Evolutionary conservation across 35 echinoderm and acorn worm genomes (phyloP), one percentile per base, ranked within the genome.

Genomic region (Lytechinus pictus): DNA sequence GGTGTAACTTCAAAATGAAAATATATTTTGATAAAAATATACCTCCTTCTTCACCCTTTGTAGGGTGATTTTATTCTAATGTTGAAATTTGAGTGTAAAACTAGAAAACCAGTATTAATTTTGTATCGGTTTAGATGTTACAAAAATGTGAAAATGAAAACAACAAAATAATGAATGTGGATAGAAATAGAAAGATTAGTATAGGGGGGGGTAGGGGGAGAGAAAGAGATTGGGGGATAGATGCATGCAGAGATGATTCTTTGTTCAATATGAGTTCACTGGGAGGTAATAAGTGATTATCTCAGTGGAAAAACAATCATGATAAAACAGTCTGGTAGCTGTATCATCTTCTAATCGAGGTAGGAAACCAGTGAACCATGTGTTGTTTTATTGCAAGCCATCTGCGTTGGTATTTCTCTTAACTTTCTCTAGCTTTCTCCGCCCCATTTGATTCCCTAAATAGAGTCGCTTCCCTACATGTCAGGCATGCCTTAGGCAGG

Each of bases 321-420:
- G 66, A 79, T 79, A 79, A 79, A 79, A 79, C 66, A 79, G 66
- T n/a, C 66, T 79, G 66, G 66, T 79, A n/a, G 66, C 16, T 24
- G 66, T 24, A 79, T 79, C 66, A 79, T 79, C 66, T 79, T 79
- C n/a, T 79, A 24, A 79, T 79, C 16, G 66, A 24, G 66, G 19
- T 79, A 4, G 33, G 66, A 79, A 79, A 79, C 66, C 66, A 16
- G 16, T 79, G 66, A 24, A 79, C 66, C 66, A 79, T 79, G 66
- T 79, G 66, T 79, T 79, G 66, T 79, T 79, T 79, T 79, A 79
- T 79, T 79, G 6, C 66, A 79, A 79, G 66, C 66, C 66, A 79
- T 79, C 66, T 79, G 66, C 16, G 66, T 79, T 79, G 66, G 66
- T 79, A 79, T 79, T 79, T 79, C 8, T n/a, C 66, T 79, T 24